phyloP scores from a whole-genome alignment of 2,797 vertebrate genomes.

The Hirundo rustica region DNA sequence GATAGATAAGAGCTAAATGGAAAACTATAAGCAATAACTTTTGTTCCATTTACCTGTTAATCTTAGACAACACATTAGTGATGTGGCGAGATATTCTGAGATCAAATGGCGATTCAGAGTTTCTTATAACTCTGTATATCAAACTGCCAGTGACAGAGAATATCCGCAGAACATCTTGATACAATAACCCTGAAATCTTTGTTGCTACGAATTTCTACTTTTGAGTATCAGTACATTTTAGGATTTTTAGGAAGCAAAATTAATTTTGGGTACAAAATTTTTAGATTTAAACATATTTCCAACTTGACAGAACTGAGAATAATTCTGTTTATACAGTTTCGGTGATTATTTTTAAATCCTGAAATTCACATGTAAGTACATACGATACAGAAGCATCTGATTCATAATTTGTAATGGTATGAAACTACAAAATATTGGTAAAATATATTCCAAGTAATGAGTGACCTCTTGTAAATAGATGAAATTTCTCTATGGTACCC shows the following conservation, averaged over 20 bases:
- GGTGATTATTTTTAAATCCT: not conserved
- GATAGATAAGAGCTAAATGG: not conserved
- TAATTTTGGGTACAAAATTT: not conserved
- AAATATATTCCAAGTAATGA: not conserved
- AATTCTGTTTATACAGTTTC: not conserved
- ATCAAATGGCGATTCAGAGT: not conserved
- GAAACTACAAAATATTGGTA: conserved; percentile 44
- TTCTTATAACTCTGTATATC: not conserved
- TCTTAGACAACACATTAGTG: not conserved
- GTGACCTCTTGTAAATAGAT: not conserved
- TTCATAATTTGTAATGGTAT: not conserved
- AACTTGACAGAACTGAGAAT: not conserved
- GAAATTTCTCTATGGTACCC: not conserved
- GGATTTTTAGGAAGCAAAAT: not conserved
- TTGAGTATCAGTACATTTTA: not conserved
- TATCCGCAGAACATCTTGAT: not conserved
- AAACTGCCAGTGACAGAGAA: not conserved
- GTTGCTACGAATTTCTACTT: not conserved
- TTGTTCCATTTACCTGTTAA: not conserved
- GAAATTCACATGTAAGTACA: not conserved
- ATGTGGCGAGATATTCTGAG: not conserved
- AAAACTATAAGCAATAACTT: not conserved
- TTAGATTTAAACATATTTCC: not conserved
- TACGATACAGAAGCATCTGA: not conserved
- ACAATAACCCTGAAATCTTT: not conserved